These are phyloP conservation scores for Dioctria linearis DNA, from an alignment of 2,888 invertebrate species.

Conservation along the genomic window DNA sequence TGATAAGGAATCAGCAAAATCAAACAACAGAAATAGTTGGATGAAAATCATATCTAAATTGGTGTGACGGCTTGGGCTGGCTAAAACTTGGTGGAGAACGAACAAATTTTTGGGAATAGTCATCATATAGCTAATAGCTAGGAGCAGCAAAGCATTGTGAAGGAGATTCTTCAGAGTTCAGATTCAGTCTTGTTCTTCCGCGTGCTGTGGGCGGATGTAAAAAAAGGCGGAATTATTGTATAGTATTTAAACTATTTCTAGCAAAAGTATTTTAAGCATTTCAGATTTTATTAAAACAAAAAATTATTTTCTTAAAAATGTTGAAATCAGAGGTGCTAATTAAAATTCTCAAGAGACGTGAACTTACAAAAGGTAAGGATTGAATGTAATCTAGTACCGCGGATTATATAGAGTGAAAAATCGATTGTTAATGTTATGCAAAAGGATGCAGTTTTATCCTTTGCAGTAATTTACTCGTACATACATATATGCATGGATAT, in stretches of 20 bases:
- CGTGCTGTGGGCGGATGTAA: constrained; percentile 15
- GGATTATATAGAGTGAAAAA: neutral
- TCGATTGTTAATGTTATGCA: constrained; percentile 27
- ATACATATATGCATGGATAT: neutral
- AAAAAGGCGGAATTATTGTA: neutral
- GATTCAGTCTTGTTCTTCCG: constrained; percentile 34
- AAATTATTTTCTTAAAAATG: constrained; percentile 26
- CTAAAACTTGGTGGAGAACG: neutral
- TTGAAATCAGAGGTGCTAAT: constrained; percentile 12
- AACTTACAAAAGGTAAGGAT: constrained; percentile 20
- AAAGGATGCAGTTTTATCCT: neutral
- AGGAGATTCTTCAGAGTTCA: neutral
- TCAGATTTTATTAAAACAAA: neutral
- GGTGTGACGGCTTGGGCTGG: neutral
- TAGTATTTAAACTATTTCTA: neutral
- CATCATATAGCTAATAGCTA: too few relatives aligned
- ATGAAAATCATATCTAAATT: neutral
- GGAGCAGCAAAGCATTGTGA: neutral
- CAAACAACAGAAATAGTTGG: neutral
- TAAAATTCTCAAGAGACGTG: constrained; percentile 24
- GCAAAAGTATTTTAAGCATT: constrained; percentile 11
- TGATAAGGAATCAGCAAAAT: constrained; percentile 19
- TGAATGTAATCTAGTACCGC: neutral
- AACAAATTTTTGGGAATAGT: too few relatives aligned
- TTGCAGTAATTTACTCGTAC: too few relatives aligned